Base-by-base conservation (phyloP, 2,113 vertebrate genomes). In the Danionella cerebrum region DNA sequence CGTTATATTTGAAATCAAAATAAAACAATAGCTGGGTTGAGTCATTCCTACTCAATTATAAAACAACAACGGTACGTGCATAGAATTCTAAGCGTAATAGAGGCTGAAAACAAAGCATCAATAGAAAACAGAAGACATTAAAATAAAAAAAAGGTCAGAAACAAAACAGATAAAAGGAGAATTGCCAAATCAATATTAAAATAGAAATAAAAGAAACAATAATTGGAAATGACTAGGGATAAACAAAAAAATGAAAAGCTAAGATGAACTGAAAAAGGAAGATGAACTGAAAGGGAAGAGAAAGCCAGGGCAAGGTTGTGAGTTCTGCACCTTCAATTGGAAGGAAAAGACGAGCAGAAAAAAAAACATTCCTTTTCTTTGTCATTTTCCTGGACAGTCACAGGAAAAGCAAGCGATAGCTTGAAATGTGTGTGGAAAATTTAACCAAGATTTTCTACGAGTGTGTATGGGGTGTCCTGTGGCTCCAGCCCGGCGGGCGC, bases 401-500 rank as follows among this genome's bases (percentile, higher is more conserved):
- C n/a, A n/a, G 48, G n/a, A 51, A 51, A 29, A 6, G 14, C 11
- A 12, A 35, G 31, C 35, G 13, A 21, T 35, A n/a, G 9, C 14
- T 12, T 12, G 3, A 21, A 39, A 36, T 19, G 33, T 1, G 24
- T 29, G n/a, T 13, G 35, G 11, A 14, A 60, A 25, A 29, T 22
- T 18, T 16, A n/a, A 59, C 12, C n/a, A 58, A 59, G 12, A 21
- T 42, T 16, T 55, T 6, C 5, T 16, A 7, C 22, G 45, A 8
- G 29, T 1, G 16, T 12, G 51, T 7, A 11, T 16, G 27, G 74
- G 74, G 73, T 72, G 84, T 84, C 87, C 86, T 81, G 87, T 90
- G 92, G 91, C 90, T 92, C 92, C 91, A 91, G 88, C 85, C 86
- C 90, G 90, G 88, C 89, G 87, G 87, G 81, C 82, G 86, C 82